Evolutionary conservation across 1,140 invertebrate genomes (phyloP).

Genomic region (Saccostrea glomerata): DNA sequence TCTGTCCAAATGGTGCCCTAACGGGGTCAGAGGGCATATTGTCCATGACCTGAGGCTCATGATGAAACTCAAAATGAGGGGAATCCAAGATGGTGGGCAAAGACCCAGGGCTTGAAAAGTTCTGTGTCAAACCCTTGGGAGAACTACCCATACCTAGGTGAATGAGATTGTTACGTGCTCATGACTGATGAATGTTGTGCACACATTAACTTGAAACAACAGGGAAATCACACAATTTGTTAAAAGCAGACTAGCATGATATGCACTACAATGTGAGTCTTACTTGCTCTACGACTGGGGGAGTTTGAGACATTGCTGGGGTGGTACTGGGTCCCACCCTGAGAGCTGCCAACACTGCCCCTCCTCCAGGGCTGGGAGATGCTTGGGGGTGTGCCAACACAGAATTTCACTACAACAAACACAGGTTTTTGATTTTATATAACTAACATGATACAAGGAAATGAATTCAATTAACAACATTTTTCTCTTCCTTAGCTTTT

Average conservation of each 20-base stretch:
- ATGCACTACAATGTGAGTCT: background rate
- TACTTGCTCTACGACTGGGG: constrained; percentile 22
- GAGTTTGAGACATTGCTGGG: constrained; percentile 29
- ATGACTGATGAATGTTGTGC: constrained; percentile 8
- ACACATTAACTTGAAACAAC: constrained; percentile 7
- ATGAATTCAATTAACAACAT: no score
- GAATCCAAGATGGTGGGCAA: constrained; percentile 83
- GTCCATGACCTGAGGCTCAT: constrained; percentile 41
- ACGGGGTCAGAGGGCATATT: constrained; percentile 56
- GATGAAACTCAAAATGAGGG: constrained; percentile 73
- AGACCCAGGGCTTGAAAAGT: constrained; percentile 68
- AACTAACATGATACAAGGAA: no score
- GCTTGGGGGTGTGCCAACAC: constrained; percentile 91
- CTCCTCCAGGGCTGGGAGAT: constrained; percentile 80
- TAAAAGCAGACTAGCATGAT: constrained; percentile 24
- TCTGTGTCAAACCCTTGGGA: constrained; percentile 14
- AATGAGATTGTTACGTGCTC: constrained; percentile 32
- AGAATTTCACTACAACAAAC: constrained; percentile 86
- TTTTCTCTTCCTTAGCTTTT: no score
- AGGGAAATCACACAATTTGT: constrained; percentile 24
- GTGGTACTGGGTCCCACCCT: constrained; percentile 61
- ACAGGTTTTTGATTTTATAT: background rate
- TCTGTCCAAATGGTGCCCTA: constrained; percentile 81
- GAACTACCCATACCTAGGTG: constrained; percentile 46
- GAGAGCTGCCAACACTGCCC: constrained; percentile 86